These are phyloP conservation scores for Cryptoleucopteryx plumbea DNA, from an alignment of 2,113 vertebrate species.

Conservation along the genomic window DNA sequence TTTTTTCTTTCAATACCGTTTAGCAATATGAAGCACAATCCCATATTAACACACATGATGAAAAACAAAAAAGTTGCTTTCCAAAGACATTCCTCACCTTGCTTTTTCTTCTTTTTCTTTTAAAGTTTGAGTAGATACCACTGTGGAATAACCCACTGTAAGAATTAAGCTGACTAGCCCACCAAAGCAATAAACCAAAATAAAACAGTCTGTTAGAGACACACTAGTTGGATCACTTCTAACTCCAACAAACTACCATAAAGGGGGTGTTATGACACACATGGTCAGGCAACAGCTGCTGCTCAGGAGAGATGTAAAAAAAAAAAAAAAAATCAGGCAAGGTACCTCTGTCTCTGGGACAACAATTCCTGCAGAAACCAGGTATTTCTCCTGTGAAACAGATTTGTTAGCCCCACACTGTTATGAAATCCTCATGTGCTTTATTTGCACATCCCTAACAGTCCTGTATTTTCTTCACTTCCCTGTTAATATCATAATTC, in stretches of 20 bases:
- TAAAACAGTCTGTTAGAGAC: not conserved
- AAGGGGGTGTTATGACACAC: not conserved
- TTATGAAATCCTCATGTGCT: not conserved
- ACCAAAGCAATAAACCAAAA: not conserved
- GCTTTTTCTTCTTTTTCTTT: not conserved
- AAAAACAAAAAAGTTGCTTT: not conserved
- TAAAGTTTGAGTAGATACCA: not conserved
- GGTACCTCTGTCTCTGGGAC: not conserved
- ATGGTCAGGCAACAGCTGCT: not conserved
- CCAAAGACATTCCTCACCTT: not conserved
- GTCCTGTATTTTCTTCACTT: not conserved
- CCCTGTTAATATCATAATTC: not conserved
- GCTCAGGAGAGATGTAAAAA: not conserved
- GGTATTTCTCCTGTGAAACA: constrained; percentile 17
- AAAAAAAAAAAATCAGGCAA: not conserved
- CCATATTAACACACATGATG: not conserved
- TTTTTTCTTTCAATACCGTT: not conserved
- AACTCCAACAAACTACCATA: not conserved
- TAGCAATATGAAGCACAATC: not conserved
- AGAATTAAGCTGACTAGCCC: not conserved
- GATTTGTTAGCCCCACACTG: not conserved
- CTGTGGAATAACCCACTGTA: not conserved
- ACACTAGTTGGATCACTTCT: not conserved
- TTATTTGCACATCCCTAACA: not conserved
- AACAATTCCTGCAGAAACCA: constrained; percentile 29